Evolutionary conservation across 2,888 invertebrate genomes (phyloP), one percentile per base, ranked within the genome.

Genomic region (Latrodectus hesperus): DNA sequence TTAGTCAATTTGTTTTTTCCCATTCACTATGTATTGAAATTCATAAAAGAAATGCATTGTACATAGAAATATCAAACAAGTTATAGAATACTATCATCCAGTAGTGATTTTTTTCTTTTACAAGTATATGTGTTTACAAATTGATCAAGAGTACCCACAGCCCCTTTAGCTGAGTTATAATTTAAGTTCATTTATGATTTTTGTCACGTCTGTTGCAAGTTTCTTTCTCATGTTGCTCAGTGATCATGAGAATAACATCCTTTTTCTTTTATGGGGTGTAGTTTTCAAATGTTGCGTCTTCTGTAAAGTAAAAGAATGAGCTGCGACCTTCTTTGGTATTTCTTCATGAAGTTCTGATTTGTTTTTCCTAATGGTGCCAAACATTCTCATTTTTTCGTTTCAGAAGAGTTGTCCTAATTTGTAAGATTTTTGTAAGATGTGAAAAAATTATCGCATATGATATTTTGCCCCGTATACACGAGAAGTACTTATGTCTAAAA

Each of bases 121-220:
- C 26, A 12, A 70, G 10, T 70, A 49, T 64, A 75, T 64, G 64
- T 64, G n/a, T 38, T 75, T 49, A 75, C 60, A 75, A 75, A 65
- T 75, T 64, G 75, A 75, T 75, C 38, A 75, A 74, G 74, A 74
- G 74, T 74, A 74, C 17, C 74, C 55, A 55, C 26, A 55, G 74
- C 17, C 74, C 11, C 1, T 74, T n/a, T n/a, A n/a, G n/a, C n/a
- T n/a, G n/a, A n/a, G n/a, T n/a, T n/a, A n/a, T n/a, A n/a, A n/a
- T n/a, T n/a, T n/a, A n/a, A n/a, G n/a, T n/a, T n/a, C n/a, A n/a
- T n/a, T n/a, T n/a, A n/a, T n/a, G n/a, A n/a, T n/a, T n/a, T n/a
- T n/a, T n/a, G n/a, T n/a, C n/a, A n/a, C 14, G 17, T 6, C 52
- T 17, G 53, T 53, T 73, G 52, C 12, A 53, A 73, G 52, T 11